Base-by-base conservation (phyloP, 2,888 invertebrate genomes). In the Ctenicera cuprea region DNA sequence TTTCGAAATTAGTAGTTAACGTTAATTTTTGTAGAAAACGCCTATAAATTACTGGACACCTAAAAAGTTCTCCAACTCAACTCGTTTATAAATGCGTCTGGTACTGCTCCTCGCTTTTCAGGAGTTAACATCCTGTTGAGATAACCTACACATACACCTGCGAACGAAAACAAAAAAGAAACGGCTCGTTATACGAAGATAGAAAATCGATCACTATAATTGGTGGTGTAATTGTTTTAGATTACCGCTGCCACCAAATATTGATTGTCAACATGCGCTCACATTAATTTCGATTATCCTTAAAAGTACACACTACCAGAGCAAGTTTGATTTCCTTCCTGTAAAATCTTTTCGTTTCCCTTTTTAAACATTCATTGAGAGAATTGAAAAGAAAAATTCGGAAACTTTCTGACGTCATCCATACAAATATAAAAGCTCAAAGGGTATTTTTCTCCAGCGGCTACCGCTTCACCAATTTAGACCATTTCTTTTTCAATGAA, bases 171-270 rank as follows among this genome's bases (percentile, higher is more conserved):
- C 63, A 48, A 63, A 63, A 41, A 63, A 37, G 41, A 18, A 43
- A 14, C 43, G 12, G 3, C 63, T 63, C 62, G 45, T 63, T 63
- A 63, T 14, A 14, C 3, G 20, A 18, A 37, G 38, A 59, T 59
- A 59, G 59, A 38, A 59, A 59, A 43, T 9, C 41, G 43, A 62
- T 62, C 62, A 14, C 41, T 26, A n/a, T 63, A 63, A 63, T 63
- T 63, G 63, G 38, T 26, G 30, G 16, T 38, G 71, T 71, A 71
- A 74, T 71, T 74, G 71, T 74, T 74, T 71, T 74, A 63, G 68
- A 74, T 68, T 41, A n/a, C 74, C 62, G 52, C 63, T 61, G 37
- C 71, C 67, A 57, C 63, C 59, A 68, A 71, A 74, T 4, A 59
- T 59, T 59, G 20, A 59, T 59, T 59, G 14, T 38, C 52, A 22